These are phyloP conservation scores for Cyprinus carpio DNA, from an alignment of 2,113 vertebrate species.

Conservation along the genomic window DNA sequence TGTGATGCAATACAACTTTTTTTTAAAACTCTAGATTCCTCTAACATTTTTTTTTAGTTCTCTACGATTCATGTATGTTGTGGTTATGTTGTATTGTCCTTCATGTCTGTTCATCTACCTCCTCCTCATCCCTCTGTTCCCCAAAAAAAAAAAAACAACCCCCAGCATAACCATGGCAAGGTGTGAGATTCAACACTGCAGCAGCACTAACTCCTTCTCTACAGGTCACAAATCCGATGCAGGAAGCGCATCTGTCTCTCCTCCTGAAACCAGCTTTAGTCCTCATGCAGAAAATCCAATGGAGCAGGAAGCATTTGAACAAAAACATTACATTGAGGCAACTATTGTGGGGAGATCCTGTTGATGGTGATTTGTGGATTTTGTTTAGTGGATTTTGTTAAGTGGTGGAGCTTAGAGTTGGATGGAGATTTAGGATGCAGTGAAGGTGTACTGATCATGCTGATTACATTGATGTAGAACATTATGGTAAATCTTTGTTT, in stretches of 20 bases:
- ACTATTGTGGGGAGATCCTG: background rate
- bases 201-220: background rate
- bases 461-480: slow-evolving; percentile 21
- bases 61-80: slow-evolving; percentile 89
- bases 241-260: background rate
- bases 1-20: background rate
- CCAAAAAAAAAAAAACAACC: too few species aligned
- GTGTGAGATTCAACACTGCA: slow-evolving; percentile 76
- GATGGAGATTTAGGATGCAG: background rate
- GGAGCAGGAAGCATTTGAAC: background rate
- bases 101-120: slow-evolving; percentile 99
- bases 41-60: slow-evolving; percentile 46
- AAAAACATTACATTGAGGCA: background rate
- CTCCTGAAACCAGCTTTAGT: background rate
- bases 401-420: background rate
- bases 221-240: slow-evolving; percentile 31
- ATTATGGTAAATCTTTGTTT: slow-evolving; percentile 14
- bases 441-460: background rate
- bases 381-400: background rate
- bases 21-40: background rate
- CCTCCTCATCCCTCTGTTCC: slow-evolving; percentile 94
- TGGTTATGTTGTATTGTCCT: slow-evolving; percentile 96
- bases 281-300: background rate
- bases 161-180: slow-evolving; percentile 90
- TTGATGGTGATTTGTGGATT: background rate